These are phyloP conservation scores for Sympetrum striolatum DNA, from an alignment of 2,888 invertebrate genomes.

Conservation along the genomic window DNA sequence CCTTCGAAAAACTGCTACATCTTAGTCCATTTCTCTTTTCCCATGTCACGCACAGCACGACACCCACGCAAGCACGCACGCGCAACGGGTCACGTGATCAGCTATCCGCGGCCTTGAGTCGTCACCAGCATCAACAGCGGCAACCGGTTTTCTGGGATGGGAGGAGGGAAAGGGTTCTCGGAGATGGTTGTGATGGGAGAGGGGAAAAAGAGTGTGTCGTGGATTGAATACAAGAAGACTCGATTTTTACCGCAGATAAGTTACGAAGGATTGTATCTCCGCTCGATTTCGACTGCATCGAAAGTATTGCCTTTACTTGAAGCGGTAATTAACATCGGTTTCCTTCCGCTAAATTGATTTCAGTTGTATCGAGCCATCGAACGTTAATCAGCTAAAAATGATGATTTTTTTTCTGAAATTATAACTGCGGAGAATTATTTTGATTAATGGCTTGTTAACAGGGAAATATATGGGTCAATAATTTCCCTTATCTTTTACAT, in stretches of 20 bases:
- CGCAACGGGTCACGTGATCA: conserved; percentile 25
- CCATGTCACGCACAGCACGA: background rate
- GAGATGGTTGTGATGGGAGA: background rate
- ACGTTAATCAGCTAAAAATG: too few relatives aligned
- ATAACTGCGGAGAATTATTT: too few relatives aligned
- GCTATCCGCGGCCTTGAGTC: conserved; percentile 22
- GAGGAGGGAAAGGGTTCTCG: background rate
- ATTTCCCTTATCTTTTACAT: too few relatives aligned
- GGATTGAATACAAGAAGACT: background rate
- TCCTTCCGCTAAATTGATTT: too few relatives aligned
- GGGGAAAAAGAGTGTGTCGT: background rate
- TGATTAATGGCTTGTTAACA: too few relatives aligned
- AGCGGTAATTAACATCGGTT: background rate
- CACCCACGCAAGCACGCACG: conserved; percentile 38
- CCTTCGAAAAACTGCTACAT: background rate
- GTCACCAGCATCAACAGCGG: background rate
- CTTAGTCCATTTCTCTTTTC: background rate
- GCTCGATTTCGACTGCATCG: background rate
- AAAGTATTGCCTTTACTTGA: background rate
- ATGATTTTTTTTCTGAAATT: too few relatives aligned
- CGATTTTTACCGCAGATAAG: too few relatives aligned
- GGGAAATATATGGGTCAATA: too few relatives aligned
- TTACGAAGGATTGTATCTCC: too few relatives aligned
- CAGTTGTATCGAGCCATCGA: too few relatives aligned
- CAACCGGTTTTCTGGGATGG: conserved; percentile 28